phyloP scores from a whole-genome alignment of 2,113 vertebrate genomes.

The Thunnus maccoyii region DNA sequence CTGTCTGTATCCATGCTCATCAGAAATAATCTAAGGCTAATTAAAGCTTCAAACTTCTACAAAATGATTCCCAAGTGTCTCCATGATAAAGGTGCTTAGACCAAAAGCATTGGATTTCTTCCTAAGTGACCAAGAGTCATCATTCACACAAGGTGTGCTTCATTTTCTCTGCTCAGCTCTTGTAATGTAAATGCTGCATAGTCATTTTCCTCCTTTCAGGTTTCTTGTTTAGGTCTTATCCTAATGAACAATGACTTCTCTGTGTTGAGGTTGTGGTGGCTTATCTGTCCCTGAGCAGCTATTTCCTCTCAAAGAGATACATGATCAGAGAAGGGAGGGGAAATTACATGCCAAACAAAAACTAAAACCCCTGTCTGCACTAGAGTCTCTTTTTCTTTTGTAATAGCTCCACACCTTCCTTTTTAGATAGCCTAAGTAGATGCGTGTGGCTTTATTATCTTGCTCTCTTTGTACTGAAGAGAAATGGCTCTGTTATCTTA shows the following conservation, averaged over 20 bases:
- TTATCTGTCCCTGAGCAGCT: conserved; percentile 44
- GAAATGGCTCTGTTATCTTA: conserved; percentile 27
- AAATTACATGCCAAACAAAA: conserved; percentile 45
- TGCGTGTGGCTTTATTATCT: conserved; percentile 10
- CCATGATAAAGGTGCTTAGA: too few species aligned
- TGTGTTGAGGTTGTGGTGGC: conserved; percentile 23
- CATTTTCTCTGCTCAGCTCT: background rate
- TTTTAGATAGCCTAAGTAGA: background rate
- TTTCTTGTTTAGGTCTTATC: conserved; percentile 3
- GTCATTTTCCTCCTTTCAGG: background rate
- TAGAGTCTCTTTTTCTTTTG: conserved; percentile 1
- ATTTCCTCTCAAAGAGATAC: conserved; percentile 45
- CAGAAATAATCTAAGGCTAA: background rate
- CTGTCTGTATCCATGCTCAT: background rate
- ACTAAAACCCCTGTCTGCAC: conserved; percentile 3
- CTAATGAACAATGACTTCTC: conserved; percentile 44
- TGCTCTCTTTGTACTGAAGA: background rate
- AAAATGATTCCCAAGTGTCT: too few species aligned
- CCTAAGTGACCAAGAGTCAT: background rate
- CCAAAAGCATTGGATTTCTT: background rate
- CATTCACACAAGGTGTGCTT: background rate
- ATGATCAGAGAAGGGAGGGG: conserved; percentile 25
- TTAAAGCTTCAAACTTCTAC: background rate
- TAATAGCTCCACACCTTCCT: background rate
- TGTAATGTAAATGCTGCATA: background rate